Conservation (phyloP, 2,113 vertebrate genomes). For the Lagenorhynchus albirostris region DNA sequence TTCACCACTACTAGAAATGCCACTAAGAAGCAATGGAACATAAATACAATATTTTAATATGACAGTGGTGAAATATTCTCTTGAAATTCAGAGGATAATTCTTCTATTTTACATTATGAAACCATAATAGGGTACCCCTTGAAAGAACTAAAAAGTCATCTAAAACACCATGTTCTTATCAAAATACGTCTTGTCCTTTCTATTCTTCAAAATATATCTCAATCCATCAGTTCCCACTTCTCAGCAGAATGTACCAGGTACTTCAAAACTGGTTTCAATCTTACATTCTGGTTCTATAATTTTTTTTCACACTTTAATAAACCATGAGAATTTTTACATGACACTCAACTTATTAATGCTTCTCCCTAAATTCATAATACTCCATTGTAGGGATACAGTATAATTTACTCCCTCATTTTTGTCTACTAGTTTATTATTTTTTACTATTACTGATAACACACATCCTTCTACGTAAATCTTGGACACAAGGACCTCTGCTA, state of each 20-base stretch:
- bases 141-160: background rate
- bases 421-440: background rate
- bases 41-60: background rate
- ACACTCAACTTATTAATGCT: background rate
- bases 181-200: background rate
- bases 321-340: background rate
- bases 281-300: background rate
- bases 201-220: background rate
- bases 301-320: background rate
- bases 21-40: background rate
- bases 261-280: background rate
- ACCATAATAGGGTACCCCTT: background rate
- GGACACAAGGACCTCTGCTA: background rate
- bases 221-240: background rate
- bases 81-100: constrained; percentile 2
- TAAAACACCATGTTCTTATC: background rate
- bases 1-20: background rate
- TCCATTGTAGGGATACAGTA: no score
- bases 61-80: background rate
- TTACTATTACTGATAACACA: background rate
- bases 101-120: background rate
- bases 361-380: background rate
- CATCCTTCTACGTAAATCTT: background rate
- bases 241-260: background rate
- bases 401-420: background rate